Evolutionary conservation across 2,888 invertebrate species (phyloP).

Genomic region (Beris morrisii): DNA sequence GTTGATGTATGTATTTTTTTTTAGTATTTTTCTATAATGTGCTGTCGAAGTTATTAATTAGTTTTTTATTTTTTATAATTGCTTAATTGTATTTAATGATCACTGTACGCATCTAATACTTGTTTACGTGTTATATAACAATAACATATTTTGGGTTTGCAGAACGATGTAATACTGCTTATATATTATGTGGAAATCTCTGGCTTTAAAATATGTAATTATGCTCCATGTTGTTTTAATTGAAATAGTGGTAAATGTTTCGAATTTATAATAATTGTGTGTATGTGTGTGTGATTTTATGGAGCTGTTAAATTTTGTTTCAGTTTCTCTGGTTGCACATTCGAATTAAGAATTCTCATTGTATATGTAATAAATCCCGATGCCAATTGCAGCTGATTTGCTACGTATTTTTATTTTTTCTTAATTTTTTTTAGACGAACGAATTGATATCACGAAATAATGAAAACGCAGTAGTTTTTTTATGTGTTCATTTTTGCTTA

Average conservation of each 20-base stretch:
- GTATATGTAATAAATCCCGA: constrained; percentile 23
- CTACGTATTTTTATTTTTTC: constrained; percentile 15
- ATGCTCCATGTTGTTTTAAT: too few relatives aligned
- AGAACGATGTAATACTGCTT: constrained; percentile 33
- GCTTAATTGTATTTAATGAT: constrained; percentile 21
- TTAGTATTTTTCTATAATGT: neutral
- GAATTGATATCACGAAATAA: constrained; percentile 34
- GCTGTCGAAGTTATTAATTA: constrained; percentile 3
- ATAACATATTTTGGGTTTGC: constrained; percentile 29
- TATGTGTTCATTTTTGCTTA: constrained; percentile 29
- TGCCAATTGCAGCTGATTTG: constrained; percentile 23
- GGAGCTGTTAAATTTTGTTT: constrained; percentile 23
- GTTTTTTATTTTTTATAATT: neutral
- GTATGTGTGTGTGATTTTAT: neutral
- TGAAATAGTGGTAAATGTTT: too few relatives aligned
- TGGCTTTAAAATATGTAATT: too few relatives aligned
- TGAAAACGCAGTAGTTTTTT: constrained; percentile 34
- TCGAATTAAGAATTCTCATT: constrained; percentile 26
- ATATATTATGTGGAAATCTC: constrained; percentile 1
- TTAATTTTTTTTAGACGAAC: constrained; percentile 32
- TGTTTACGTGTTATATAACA: constrained; percentile 32
- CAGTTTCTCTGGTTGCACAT: constrained; percentile 2
- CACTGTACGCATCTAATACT: constrained; percentile 34
- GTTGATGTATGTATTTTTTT: constrained; percentile 9
- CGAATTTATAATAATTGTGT: too few relatives aligned